These are phyloP conservation scores for Diadegma fenestrale DNA, from an alignment of 2,888 invertebrate species.

Conservation along the genomic window DNA sequence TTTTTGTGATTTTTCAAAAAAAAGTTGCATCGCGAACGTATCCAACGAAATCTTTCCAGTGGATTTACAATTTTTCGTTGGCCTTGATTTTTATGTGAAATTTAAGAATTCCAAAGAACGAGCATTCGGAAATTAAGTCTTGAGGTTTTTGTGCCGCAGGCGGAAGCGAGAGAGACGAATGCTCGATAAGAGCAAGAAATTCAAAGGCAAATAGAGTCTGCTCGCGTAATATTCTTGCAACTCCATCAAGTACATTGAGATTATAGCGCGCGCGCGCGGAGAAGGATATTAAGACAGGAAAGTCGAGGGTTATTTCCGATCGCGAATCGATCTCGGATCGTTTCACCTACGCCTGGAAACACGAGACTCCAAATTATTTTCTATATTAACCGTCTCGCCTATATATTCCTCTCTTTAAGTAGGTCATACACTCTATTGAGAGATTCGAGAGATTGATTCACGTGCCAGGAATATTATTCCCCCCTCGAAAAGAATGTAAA, in stretches of 20 bases:
- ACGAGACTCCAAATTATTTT: constrained; percentile 25
- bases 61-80: too few relatives aligned
- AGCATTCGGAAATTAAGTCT: background rate
- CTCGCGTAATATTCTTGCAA: background rate
- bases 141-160: background rate
- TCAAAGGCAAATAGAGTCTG: constrained; percentile 32
- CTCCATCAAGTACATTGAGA: background rate
- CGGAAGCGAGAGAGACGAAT: background rate
- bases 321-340: constrained; percentile 44
- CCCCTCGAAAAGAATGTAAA: background rate
- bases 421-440: constrained; percentile 16
- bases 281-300: constrained; percentile 45
- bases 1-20: too few relatives aligned
- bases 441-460: background rate
- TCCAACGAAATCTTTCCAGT: too few relatives aligned
- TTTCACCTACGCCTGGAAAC: constrained; percentile 6
- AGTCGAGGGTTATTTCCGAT: constrained; percentile 58
- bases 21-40: too few relatives aligned
- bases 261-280: background rate
- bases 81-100: background rate
- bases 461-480: background rate
- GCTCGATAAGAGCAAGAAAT: constrained; percentile 1
- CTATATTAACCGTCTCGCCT: background rate
- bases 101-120: background rate
- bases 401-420: constrained; percentile 7